Conservation (phyloP, 1,140 invertebrate species). For the Anoplophora glabripennis region DNA sequence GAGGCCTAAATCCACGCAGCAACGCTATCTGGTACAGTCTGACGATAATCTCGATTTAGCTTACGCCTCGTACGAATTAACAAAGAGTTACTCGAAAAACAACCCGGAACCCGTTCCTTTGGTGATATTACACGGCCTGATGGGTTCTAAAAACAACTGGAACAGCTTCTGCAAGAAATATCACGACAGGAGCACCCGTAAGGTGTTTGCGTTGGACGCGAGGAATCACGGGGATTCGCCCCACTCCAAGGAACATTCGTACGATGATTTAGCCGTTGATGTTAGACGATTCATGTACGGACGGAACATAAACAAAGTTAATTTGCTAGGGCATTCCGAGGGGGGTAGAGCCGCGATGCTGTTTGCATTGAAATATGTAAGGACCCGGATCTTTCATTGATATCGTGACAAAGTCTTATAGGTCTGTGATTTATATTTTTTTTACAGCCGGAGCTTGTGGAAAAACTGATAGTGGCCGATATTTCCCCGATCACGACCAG, state of each 20-base stretch:
- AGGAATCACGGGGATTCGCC: constrained; percentile 91
- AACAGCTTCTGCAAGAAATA: constrained; percentile 70
- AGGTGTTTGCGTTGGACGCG: constrained; percentile 78
- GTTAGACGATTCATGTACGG: constrained; percentile 61
- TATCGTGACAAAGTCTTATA: background rate
- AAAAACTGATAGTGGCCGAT: constrained; percentile 80
- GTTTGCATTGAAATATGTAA: constrained; percentile 60
- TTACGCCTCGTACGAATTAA: constrained; percentile 32
- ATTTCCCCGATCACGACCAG: constrained; percentile 72
- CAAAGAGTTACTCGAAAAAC: constrained; percentile 16
- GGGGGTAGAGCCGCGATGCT: constrained; percentile 83
- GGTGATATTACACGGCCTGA: constrained; percentile 65
- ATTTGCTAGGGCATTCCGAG: constrained; percentile 86
- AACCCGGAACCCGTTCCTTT: constrained; percentile 16
- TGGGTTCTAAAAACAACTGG: constrained; percentile 76
- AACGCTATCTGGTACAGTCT: background rate
- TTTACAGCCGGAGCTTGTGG: constrained; percentile 71
- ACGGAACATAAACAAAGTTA: constrained; percentile 60
- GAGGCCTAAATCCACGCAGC: too few species aligned
- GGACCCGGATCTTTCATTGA: constrained; percentile 21
- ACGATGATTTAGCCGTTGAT: constrained; percentile 71
- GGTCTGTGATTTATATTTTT: background rate
- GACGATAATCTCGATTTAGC: constrained; percentile 24
- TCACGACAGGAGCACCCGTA: constrained; percentile 55
- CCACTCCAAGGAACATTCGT: constrained; percentile 68